phyloP scores from a whole-genome alignment of 2,113 vertebrate species.

The Bambusicola thoracicus region DNA sequence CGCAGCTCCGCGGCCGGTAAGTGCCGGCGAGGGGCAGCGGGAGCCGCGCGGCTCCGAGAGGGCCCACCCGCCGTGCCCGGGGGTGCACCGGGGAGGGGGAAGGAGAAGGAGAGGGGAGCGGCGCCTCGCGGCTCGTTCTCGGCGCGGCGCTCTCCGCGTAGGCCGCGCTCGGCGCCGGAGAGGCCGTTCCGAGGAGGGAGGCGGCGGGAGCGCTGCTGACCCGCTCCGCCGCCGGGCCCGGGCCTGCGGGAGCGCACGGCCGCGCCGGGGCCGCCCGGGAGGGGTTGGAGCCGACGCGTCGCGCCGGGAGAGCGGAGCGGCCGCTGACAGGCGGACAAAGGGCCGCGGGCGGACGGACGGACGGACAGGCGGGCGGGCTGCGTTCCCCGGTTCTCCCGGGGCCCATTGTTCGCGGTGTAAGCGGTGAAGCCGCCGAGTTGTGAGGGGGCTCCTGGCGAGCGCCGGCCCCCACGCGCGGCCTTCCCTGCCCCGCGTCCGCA shows the following conservation, averaged over 20 bases:
- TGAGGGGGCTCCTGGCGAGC: too few relatives aligned
- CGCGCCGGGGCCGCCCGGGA: too few relatives aligned
- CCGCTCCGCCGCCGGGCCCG: too few relatives aligned
- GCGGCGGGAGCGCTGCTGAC: not conserved
- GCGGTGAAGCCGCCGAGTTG: constrained; percentile 6
- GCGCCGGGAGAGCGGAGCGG: not conserved
- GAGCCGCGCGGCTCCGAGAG: not conserved
- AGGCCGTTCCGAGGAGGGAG: not conserved
- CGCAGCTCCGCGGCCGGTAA: constrained; percentile 5
- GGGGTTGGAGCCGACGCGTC: too few relatives aligned
- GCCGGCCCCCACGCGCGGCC: not conserved
- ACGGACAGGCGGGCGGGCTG: not conserved
- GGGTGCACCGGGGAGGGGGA: not conserved
- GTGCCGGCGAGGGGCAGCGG: not conserved
- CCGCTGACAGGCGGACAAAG: constrained; percentile 40
- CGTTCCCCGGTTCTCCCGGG: not conserved
- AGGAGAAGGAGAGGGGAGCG: too few relatives aligned
- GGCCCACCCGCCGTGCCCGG: not conserved
- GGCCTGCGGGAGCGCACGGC: not conserved
- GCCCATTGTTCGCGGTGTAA: constrained; percentile 61
- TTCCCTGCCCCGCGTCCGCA: not conserved
- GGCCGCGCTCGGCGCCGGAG: constrained; percentile 40
- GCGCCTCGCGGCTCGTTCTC: too few relatives aligned
- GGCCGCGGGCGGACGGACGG: not conserved
- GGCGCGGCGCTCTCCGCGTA: not conserved